These are phyloP conservation scores for Microcebus tavaratra DNA, from an alignment of 2,113 vertebrate species.

Conservation along the genomic window DNA sequence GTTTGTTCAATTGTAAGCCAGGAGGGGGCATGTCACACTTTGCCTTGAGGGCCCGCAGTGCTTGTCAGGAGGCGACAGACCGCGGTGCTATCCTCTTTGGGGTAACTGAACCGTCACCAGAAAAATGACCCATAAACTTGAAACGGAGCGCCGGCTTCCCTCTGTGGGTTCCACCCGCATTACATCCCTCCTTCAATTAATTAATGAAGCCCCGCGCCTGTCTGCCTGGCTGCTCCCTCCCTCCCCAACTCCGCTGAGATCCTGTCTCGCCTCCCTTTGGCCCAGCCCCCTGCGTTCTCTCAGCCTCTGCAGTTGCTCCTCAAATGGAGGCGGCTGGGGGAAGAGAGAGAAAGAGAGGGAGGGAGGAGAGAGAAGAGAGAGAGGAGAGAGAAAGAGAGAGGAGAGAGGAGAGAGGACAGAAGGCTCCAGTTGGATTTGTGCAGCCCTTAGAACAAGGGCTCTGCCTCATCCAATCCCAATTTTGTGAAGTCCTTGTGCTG, in stretches of 20 bases:
- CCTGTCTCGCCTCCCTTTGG: not conserved
- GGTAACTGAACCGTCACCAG: not conserved
- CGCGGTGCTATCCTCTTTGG: not conserved
- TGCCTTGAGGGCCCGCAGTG: not conserved
- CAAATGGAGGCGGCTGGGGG: accelerated
- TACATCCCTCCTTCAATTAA: slow-evolving; percentile 16
- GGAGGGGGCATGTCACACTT: not conserved
- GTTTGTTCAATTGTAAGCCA: not conserved
- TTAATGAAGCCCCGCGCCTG: not conserved
- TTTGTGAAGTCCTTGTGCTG: not conserved
- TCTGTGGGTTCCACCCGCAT: slow-evolving; percentile 21
- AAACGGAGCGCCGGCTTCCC: not conserved
- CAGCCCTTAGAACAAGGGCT: not conserved
- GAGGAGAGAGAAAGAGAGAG: not conserved
- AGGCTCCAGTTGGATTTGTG: not conserved
- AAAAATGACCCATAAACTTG: slow-evolving; percentile 42
- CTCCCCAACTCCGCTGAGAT: not conserved
- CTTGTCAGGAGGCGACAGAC: not conserved
- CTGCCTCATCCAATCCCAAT: not conserved
- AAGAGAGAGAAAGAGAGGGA: not conserved
- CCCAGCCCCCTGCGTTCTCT: not conserved
- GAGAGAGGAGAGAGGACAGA: not conserved
- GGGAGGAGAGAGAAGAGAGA: no score
- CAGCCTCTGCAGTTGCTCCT: not conserved
- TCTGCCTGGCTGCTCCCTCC: not conserved